These are phyloP conservation scores for Andrena dorsata DNA, from an alignment of 2,888 invertebrate genomes.

Conservation along the genomic window DNA sequence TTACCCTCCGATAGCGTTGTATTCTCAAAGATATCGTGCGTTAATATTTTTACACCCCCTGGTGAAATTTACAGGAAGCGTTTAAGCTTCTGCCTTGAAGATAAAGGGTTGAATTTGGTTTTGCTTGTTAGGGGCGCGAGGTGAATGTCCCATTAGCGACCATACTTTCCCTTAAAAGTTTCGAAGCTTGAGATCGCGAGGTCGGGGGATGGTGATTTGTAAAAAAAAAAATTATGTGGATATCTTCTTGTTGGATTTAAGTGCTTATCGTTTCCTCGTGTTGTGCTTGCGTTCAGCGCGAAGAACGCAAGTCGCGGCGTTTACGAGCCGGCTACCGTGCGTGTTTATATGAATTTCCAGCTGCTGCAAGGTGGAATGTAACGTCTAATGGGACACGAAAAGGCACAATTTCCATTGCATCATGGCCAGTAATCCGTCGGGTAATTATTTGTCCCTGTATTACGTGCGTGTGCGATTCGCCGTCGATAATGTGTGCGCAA, in stretches of 20 bases:
- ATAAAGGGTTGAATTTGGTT: not conserved
- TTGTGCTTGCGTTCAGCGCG: not conserved
- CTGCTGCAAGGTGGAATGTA: slow-evolving; percentile 19
- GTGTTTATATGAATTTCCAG: slow-evolving; percentile 69
- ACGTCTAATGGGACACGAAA: slow-evolving; percentile 54
- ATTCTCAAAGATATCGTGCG: slow-evolving; percentile 28
- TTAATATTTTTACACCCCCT: slow-evolving; percentile 39
- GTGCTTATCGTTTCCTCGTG: not conserved
- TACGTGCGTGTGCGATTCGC: slow-evolving; percentile 50
- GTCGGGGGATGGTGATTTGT: not conserved
- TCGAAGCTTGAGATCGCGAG: not conserved
- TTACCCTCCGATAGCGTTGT: slow-evolving; percentile 1
- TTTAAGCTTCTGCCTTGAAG: not conserved
- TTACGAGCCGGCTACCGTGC: slow-evolving; percentile 50
- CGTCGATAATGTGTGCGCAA: slow-evolving; percentile 46
- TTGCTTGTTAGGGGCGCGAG: too few species aligned
- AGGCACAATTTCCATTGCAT: slow-evolving; percentile 59
- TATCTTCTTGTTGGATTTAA: not conserved
- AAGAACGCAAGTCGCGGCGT: not conserved
- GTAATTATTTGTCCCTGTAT: slow-evolving; percentile 70
- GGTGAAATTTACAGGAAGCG: not conserved
- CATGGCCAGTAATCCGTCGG: slow-evolving; percentile 53
- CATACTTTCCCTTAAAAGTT: too few species aligned
- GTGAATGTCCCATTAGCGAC: too few species aligned
- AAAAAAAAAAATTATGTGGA: not conserved